phyloP scores from a whole-genome alignment of 1,140 invertebrate species.

The Dendroctonus ponderosae region DNA sequence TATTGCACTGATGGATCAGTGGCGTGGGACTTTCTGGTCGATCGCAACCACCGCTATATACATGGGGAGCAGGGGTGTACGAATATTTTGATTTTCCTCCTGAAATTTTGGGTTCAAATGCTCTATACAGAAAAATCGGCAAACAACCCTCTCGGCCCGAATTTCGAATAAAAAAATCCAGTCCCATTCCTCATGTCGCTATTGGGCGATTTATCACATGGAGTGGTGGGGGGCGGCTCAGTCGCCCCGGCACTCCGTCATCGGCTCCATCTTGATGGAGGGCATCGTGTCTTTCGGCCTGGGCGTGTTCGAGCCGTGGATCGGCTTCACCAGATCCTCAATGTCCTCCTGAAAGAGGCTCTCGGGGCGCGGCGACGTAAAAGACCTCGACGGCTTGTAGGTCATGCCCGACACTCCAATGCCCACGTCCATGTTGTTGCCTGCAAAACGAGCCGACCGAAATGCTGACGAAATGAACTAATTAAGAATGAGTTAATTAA shows the following conservation, averaged over 20 bases:
- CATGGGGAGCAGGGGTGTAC: too few relatives aligned
- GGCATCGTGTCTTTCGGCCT: slow-evolving; percentile 45
- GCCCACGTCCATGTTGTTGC: slow-evolving; percentile 52
- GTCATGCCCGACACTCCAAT: slow-evolving; percentile 63
- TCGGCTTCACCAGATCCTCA: slow-evolving; percentile 59
- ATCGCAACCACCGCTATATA: too few relatives aligned
- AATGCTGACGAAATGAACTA: slow-evolving; percentile 4
- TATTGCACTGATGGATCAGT: slow-evolving; percentile 41
- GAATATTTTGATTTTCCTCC: too few relatives aligned
- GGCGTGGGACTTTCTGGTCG: neutral
- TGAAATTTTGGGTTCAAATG: too few relatives aligned
- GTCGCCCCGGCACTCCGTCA: slow-evolving; percentile 54
- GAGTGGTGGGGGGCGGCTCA: slow-evolving; percentile 41
- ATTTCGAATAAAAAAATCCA: too few relatives aligned
- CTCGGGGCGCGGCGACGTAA: slow-evolving; percentile 61
- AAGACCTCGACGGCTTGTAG: slow-evolving; percentile 61
- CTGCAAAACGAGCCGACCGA: slow-evolving; percentile 3
- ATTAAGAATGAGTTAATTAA: too few relatives aligned
- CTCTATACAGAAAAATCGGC: too few relatives aligned
- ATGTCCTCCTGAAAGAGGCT: slow-evolving; percentile 63
- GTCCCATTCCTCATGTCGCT: too few relatives aligned
- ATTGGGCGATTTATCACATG: slow-evolving; percentile 47
- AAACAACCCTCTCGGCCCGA: too few relatives aligned
- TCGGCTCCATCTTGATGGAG: slow-evolving; percentile 56
- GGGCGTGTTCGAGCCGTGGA: slow-evolving; percentile 41